A percentile compares a stretch with the other conserved stretches of the same genome.
These are phyloP conservation scores for Cromileptes altivelis DNA, from an alignment of 2,113 vertebrate species.

Conservation along the genomic window DNA sequence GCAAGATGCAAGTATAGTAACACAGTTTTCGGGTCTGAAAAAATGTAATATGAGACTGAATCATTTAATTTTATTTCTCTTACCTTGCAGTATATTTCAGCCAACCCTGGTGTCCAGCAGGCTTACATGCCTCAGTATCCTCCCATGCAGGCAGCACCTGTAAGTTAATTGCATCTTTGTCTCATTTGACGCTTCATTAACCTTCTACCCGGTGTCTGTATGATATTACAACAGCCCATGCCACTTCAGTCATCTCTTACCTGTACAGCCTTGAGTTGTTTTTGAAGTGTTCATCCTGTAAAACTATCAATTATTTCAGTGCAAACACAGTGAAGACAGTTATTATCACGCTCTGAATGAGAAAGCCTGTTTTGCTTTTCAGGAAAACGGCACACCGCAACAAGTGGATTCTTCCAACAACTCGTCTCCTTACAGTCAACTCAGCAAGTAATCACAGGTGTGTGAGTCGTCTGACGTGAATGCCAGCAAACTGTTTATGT, in stretches of 20 bases:
- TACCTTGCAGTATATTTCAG: constrained; percentile 92
- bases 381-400: constrained; percentile 95
- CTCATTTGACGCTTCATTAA: constrained; percentile 8
- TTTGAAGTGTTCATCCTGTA: constrained; percentile 37
- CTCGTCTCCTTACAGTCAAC: constrained; percentile 96
- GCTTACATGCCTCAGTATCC: constrained; percentile 96
- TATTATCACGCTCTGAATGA: constrained; percentile 60
- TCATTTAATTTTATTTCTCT: neutral
- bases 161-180: constrained; percentile 78
- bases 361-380: constrained; percentile 66
- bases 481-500: constrained; percentile 5
- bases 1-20: too few species aligned
- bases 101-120: constrained; percentile 95
- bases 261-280: constrained; percentile 29
- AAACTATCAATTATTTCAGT: constrained; percentile 64
- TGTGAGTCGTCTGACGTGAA: neutral
- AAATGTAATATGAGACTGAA: neutral
- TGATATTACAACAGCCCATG: constrained; percentile 7
- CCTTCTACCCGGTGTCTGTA: constrained; percentile 2
- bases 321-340: constrained; percentile 33
- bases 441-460: constrained; percentile 97
- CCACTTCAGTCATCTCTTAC: constrained; percentile 26
- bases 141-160: constrained; percentile 91
- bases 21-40: neutral
- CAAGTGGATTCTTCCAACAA: constrained; percentile 97